Conservation (phyloP, 1,140 invertebrate genomes). For the Drosophila malerkotliana region DNA sequence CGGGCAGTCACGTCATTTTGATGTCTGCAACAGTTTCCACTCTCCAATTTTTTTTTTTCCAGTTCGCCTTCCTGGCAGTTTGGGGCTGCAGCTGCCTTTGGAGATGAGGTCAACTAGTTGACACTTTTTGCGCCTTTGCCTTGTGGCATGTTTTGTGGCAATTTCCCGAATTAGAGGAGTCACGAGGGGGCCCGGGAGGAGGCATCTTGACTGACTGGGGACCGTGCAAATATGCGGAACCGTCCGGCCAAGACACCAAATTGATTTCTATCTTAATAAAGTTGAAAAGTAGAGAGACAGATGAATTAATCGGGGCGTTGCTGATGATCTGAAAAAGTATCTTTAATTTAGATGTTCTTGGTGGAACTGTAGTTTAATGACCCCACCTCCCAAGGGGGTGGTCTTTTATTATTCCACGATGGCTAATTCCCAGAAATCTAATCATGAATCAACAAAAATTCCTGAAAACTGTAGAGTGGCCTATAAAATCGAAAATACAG, state of each 20-base stretch:
- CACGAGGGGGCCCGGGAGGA: constrained; percentile 7
- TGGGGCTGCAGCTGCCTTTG: constrained; percentile 58
- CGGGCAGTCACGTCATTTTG: constrained; percentile 45
- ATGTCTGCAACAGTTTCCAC: constrained; percentile 47
- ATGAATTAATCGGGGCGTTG: constrained; percentile 27
- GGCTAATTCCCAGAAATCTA: constrained; percentile 48
- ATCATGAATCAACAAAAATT: constrained; percentile 32
- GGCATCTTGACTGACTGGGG: constrained; percentile 36
- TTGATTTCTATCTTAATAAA: constrained; percentile 75
- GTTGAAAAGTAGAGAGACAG: constrained; percentile 32
- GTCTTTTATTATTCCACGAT: not conserved
- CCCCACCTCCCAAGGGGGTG: constrained; percentile 2
- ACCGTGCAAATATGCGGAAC: constrained; percentile 62
- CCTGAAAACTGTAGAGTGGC: not conserved
- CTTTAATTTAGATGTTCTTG: constrained; percentile 17
- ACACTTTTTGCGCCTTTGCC: constrained; percentile 61
- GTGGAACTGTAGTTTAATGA: constrained; percentile 18
- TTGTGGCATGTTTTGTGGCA: constrained; percentile 55
- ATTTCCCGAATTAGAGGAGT: constrained; percentile 67
- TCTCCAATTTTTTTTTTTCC: constrained; percentile 12
- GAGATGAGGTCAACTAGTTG: constrained; percentile 75
- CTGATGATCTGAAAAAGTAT: constrained; percentile 3
- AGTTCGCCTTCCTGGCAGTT: constrained; percentile 35
- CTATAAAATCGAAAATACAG: not conserved
- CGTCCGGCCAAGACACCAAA: constrained; percentile 34